Evolutionary conservation across 2,797 vertebrate genomes (phyloP).

Genomic region (Hylomyscus alleni): DNA sequence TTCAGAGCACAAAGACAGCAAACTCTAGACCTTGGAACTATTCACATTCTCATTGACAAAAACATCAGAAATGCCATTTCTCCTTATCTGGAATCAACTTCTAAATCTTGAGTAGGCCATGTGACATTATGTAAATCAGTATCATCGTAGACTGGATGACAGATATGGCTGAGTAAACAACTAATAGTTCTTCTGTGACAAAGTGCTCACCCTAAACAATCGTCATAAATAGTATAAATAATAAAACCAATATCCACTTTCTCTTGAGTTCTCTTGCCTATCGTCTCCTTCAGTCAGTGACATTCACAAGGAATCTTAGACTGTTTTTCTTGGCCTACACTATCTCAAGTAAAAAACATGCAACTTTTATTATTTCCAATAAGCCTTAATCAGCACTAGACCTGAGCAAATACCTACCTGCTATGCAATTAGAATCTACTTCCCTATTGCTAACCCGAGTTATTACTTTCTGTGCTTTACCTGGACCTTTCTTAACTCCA

Average conservation of each 20-base stretch:
- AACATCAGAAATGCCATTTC: background rate
- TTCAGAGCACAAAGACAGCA: conserved; percentile 48
- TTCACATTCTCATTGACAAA: background rate
- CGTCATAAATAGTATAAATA: background rate
- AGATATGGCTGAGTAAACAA: background rate
- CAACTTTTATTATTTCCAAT: background rate
- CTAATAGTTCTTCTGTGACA: background rate
- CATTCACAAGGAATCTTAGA: background rate
- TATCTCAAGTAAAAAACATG: background rate
- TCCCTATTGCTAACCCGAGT: background rate
- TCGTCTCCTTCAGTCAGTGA: background rate
- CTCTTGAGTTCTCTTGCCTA: conserved; percentile 13
- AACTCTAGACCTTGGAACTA: conserved; percentile 30
- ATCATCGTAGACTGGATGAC: background rate
- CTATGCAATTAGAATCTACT: background rate
- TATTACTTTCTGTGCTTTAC: background rate
- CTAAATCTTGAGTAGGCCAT: background rate
- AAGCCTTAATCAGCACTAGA: background rate
- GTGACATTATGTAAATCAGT: background rate
- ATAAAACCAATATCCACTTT: background rate
- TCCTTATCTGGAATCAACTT: conserved; percentile 25
- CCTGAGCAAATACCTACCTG: background rate
- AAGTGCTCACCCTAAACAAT: conserved; percentile 3
- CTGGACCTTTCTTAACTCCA: background rate
- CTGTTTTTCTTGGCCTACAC: background rate